Evolutionary conservation across 1,140 invertebrate genomes (phyloP).

Genomic region (Drosophila nigrodunni): DNA sequence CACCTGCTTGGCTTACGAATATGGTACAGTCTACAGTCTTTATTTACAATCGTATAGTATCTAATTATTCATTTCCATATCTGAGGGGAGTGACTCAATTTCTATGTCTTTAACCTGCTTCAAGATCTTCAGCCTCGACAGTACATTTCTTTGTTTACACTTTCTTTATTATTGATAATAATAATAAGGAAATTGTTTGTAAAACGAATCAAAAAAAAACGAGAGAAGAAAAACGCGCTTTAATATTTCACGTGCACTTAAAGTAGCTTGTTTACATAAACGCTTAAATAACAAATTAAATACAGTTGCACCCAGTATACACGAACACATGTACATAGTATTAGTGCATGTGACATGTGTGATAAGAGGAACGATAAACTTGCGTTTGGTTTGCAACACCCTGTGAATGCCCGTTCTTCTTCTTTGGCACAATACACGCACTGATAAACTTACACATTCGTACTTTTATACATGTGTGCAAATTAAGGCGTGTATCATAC

Average conservation of each 20-base stretch:
- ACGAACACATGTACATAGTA: neutral
- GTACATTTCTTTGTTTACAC: constrained; percentile 1
- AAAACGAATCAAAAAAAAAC: neutral
- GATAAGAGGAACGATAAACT: constrained; percentile 39
- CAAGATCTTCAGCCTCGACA: constrained; percentile 49
- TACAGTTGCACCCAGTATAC: neutral
- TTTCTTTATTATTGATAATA: constrained; percentile 1
- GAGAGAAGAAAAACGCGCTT: neutral
- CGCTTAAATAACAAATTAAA: constrained; percentile 7
- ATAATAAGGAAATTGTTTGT: neutral
- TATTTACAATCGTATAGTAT: neutral
- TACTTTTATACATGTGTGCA: constrained; percentile 46
- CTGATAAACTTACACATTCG: constrained; percentile 14
- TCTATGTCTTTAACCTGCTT: constrained; percentile 24
- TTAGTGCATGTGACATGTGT: constrained; percentile 32
- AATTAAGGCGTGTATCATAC: constrained; percentile 62
- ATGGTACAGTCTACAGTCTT: constrained; percentile 22
- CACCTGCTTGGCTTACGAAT: constrained; percentile 50
- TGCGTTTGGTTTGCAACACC: constrained; percentile 24
- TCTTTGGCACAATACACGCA: constrained; percentile 18
- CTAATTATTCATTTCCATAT: constrained; percentile 2
- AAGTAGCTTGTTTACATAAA: constrained; percentile 16
- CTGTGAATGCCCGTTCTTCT: constrained; percentile 36
- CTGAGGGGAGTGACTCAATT: neutral
- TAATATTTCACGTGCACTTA: constrained; percentile 10